Evolutionary conservation across 2,797 vertebrate genomes (phyloP).

Genomic region (Chromobotia macracanthus): DNA sequence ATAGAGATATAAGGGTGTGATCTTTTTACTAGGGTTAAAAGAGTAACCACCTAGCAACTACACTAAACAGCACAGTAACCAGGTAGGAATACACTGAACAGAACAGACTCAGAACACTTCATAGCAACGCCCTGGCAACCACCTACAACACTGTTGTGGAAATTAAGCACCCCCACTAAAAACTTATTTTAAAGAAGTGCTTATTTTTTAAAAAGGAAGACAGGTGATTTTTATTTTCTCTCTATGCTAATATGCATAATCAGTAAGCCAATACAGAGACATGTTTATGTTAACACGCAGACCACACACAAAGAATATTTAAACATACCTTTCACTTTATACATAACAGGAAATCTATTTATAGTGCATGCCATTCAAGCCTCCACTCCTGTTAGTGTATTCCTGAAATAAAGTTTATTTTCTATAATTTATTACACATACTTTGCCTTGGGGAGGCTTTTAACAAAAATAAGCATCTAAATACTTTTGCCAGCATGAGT

Average conservation of each 20-base stretch:
- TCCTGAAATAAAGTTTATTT: conserved; percentile 24
- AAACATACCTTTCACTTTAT: conserved; percentile 29
- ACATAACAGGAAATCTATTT: conserved; percentile 45
- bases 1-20: neutral
- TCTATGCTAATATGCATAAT: neutral
- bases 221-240: neutral
- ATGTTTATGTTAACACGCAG: conserved; percentile 32
- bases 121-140: neutral
- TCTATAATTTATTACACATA: conserved; percentile 41
- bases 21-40: neutral
- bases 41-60: neutral
- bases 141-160: neutral
- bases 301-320: conserved; percentile 45
- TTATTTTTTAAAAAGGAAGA: neutral
- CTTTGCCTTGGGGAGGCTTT: conserved; percentile 40
- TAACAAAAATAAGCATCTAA: conserved; percentile 40
- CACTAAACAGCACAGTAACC: neutral
- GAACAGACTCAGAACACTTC: neutral
- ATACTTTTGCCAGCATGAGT: conserved; percentile 33
- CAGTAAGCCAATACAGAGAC: neutral
- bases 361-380: conserved; percentile 16
- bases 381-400: conserved; percentile 12
- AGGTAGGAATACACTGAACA: neutral
- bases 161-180: neutral
- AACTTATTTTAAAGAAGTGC: neutral